Conservation (phyloP, 2,888 invertebrate genomes). For the Tinea semifulvella region DNA sequence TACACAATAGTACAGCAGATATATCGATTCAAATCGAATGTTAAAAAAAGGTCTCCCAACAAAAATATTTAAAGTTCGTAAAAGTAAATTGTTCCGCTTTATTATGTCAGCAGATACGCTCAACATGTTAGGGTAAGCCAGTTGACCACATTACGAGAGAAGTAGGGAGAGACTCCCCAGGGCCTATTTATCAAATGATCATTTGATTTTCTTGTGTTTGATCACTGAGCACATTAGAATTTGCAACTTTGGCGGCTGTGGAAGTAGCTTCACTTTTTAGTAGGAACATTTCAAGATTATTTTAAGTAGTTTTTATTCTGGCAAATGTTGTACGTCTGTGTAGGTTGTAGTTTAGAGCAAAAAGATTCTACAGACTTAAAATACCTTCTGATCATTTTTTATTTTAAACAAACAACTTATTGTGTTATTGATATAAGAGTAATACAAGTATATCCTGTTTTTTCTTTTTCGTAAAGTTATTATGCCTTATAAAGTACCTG, state of each 20-base stretch:
- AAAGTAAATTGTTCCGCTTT: conserved; percentile 7
- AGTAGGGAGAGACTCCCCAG: conserved; percentile 36
- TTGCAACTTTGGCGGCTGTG: conserved; percentile 36
- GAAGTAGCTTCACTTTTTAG: conserved; percentile 42
- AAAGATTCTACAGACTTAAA: no score
- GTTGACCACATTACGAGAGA: conserved; percentile 55
- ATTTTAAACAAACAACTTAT: no score
- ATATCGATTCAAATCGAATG: no score
- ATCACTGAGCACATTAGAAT: conserved; percentile 66
- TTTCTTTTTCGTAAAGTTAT: no score
- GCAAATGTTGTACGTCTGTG: no score
- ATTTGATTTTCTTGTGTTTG: conserved; percentile 69
- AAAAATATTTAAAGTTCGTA: conserved; percentile 1
- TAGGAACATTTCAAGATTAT: background rate
- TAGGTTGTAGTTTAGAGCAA: no score
- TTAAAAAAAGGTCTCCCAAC: background rate
- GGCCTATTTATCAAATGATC: conserved; percentile 68
- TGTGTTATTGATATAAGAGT: no score
- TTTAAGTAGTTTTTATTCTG: background rate
- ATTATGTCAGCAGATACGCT: conserved; percentile 7
- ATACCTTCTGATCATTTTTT: no score
- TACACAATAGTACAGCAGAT: no score
- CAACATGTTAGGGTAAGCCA: conserved; percentile 21
- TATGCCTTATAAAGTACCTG: no score
- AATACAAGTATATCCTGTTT: no score